phyloP scores from a whole-genome alignment of 2,888 invertebrate genomes.

The Sarcophaga carnaria region DNA sequence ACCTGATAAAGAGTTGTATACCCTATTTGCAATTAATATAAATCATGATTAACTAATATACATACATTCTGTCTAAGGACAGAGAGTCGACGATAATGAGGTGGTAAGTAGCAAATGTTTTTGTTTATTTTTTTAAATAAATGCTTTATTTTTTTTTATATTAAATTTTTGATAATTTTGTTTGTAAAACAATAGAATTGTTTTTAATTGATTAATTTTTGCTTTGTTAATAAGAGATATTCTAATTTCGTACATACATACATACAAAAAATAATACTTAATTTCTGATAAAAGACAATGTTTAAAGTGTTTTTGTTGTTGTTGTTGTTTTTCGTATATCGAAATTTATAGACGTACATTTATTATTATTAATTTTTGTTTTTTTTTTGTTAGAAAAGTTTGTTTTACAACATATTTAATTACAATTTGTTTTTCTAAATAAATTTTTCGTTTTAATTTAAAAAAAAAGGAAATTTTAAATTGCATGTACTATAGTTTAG shows the following conservation, averaged over 20 bases:
- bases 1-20: no score
- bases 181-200: neutral
- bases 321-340: slow-evolving; percentile 16
- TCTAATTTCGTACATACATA: slow-evolving; percentile 43
- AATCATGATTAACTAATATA: no score
- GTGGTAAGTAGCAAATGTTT: neutral
- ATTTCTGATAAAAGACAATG: slow-evolving; percentile 51
- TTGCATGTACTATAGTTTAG: neutral
- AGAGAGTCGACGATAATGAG: no score
- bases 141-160: slow-evolving; percentile 46
- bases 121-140: slow-evolving; percentile 25
- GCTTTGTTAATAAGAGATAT: slow-evolving; percentile 55
- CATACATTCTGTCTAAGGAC: no score
- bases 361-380: slow-evolving; percentile 38
- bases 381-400: slow-evolving; percentile 42
- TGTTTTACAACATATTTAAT: slow-evolving; percentile 18
- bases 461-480: neutral
- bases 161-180: slow-evolving; percentile 3
- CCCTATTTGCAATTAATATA: no score
- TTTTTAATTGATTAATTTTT: slow-evolving; percentile 21
- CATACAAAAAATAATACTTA: slow-evolving; percentile 69
- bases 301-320: slow-evolving; percentile 1
- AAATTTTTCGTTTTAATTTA: slow-evolving; percentile 2
- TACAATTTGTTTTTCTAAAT: slow-evolving; percentile 26
- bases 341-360: slow-evolving; percentile 35